Evolutionary conservation across 2,797 vertebrate species (phyloP), one percentile per base, ranked within the genome.

Genomic region (Pantherophis vulpinus): DNA sequence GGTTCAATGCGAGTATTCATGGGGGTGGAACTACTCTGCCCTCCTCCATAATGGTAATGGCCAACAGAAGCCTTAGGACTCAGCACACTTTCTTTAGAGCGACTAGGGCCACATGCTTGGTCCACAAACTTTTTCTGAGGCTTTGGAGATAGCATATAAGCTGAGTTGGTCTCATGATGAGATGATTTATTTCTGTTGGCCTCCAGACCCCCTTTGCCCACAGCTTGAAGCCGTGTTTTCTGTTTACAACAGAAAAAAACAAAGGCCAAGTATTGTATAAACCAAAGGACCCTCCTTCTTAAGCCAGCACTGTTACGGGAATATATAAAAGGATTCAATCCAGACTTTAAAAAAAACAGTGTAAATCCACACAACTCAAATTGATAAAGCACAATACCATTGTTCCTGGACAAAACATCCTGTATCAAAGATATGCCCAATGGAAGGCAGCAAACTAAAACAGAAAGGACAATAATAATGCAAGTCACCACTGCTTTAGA

Each of bases 141-240:
- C 95, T 99, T 99, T 16, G 99, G 99, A 6, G 99, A 99, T 93
- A 99, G 96, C 95, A 99, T 95, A 37, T 99, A 99, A 0, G 99
- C 99, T 0, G 99, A 99, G 97, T 99, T 99, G 94, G 99, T 99
- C 96, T 99, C 99, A 0, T 99, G 99, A 96, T 99, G 99, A 16
- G 99, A 99, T 0, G 99, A 99, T 94, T 99, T 99, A 97, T 99
- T 99, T 95, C 99, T 98, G 97, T 99, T 99, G 96, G 98, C 98
- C 94, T 99, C 99, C 6, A 99, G 97, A 97, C 98, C 99, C 86
- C 99, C 99, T 94, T 99, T 99, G 8, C 99, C 99, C 98, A 99
- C 95, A 2, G 98, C 99, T 5, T 98, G 98, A 88, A 99, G 98
- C 27, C 99, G 98, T 0, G 99, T 99, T 98, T 99, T 99, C 93